Conservation (phyloP, 2,113 vertebrate genomes). For the Cisticola juncidis region DNA sequence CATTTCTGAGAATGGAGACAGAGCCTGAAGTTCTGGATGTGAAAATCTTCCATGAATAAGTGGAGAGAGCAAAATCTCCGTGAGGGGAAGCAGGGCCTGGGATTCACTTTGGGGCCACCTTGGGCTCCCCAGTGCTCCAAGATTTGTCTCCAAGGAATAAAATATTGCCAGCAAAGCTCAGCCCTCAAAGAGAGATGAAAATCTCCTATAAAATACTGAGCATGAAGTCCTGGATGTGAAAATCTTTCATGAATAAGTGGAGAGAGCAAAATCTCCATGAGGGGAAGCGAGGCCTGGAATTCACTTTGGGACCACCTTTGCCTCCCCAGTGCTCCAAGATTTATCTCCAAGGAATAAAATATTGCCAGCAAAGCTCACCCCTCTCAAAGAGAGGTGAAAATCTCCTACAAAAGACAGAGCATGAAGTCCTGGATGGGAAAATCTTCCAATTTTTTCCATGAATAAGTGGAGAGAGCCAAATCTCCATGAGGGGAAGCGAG, state of each 20-base stretch:
- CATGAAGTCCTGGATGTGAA: background rate
- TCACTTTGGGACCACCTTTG: background rate
- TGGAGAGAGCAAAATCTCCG: background rate
- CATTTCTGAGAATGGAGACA: background rate
- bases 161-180: background rate
- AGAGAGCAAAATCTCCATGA: background rate
- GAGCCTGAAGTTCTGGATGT: background rate
- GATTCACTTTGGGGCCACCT: background rate
- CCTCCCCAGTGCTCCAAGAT: background rate
- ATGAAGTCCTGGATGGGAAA: background rate
- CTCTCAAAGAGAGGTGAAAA: background rate
- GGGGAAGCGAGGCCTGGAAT: background rate
- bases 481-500: background rate
- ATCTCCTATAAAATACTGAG: background rate
- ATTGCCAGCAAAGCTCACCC: background rate
- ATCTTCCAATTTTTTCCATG: too few relatives aligned
- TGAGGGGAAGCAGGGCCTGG: background rate
- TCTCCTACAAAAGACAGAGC: background rate
- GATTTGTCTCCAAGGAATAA: background rate
- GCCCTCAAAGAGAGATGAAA: background rate
- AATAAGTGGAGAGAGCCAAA: background rate
- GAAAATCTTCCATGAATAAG: background rate
- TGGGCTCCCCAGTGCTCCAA: background rate
- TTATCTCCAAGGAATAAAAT: background rate
- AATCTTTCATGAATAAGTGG: background rate